These are phyloP conservation scores for Microplitis demolitor DNA, from an alignment of 1,140 invertebrate genomes.

Conservation along the genomic window DNA sequence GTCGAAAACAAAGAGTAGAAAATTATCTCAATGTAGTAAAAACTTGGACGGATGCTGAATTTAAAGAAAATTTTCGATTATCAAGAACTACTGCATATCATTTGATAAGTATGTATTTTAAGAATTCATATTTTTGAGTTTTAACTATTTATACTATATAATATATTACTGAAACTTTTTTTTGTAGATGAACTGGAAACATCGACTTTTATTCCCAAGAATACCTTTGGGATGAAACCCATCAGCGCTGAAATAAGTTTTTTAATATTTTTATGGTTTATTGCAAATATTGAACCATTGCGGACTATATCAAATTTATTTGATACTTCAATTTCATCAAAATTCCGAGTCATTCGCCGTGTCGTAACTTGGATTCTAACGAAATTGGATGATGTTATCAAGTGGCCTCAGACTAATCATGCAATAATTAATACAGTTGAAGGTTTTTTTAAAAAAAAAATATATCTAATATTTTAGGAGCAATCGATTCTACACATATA, in stretches of 20 bases:
- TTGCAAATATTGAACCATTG: constrained; percentile 30
- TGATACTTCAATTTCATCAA: constrained; percentile 21
- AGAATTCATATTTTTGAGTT: neutral
- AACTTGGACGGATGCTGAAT: constrained; percentile 3
- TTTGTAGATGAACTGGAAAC: constrained; percentile 6
- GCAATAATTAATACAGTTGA: neutral
- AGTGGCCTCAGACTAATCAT: constrained; percentile 12
- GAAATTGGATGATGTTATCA: constrained; percentile 21
- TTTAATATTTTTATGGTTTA: constrained; percentile 28
- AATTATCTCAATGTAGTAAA: constrained; percentile 19
- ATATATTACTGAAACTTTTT: neutral
- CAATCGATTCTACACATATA: constrained; percentile 36
- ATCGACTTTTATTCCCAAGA: constrained; percentile 1
- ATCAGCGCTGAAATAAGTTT: constrained; percentile 26
- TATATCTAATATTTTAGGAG: constrained; percentile 27
- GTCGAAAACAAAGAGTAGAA: neutral
- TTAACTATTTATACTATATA: neutral
- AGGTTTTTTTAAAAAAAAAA: constrained; percentile 9
- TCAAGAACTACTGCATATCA: neutral
- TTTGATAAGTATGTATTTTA: constrained; percentile 11
- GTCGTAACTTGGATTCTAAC: constrained; percentile 19
- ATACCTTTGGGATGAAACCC: constrained; percentile 14
- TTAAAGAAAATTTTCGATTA: constrained; percentile 22
- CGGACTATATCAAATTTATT: constrained; percentile 30
- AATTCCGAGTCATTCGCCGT: constrained; percentile 11